A percentile compares a stretch with the other conserved stretches of the same genome.
phyloP scores from a whole-genome alignment of 2,113 vertebrate species.

The Poicephalus meyeri region DNA sequence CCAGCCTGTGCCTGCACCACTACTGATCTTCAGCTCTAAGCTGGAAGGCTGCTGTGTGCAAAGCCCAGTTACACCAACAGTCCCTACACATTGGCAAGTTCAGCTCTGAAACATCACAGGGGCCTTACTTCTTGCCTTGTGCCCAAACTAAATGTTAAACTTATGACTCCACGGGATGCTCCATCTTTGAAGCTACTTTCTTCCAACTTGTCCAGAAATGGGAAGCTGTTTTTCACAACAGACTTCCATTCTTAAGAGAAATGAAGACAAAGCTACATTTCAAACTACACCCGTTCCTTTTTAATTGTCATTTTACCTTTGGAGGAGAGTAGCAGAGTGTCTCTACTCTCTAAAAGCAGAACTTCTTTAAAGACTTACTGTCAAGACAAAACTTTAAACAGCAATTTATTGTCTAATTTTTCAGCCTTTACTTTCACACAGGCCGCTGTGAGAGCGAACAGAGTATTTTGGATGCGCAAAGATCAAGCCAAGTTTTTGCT shows the following conservation, averaged over 20 bases:
- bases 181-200: neutral
- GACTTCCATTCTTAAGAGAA: neutral
- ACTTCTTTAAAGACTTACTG: neutral
- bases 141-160: too few species aligned
- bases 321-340: neutral
- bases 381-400: neutral
- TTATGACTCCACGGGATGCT: neutral
- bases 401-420: neutral
- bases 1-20: accelerated
- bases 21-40: accelerated
- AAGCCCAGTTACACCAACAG: neutral
- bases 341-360: neutral
- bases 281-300: neutral
- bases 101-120: accelerated
- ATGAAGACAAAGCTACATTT: neutral
- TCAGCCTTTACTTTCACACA: neutral
- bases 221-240: neutral
- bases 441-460: neutral
- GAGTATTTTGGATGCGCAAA: neutral
- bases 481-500: neutral
- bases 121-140: neutral
- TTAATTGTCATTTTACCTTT: neutral
- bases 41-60: accelerated
- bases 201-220: neutral
- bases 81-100: accelerated